These are phyloP conservation scores for Portunus trituberculatus DNA, from an alignment of 1,140 invertebrate species.

Conservation along the genomic window DNA sequence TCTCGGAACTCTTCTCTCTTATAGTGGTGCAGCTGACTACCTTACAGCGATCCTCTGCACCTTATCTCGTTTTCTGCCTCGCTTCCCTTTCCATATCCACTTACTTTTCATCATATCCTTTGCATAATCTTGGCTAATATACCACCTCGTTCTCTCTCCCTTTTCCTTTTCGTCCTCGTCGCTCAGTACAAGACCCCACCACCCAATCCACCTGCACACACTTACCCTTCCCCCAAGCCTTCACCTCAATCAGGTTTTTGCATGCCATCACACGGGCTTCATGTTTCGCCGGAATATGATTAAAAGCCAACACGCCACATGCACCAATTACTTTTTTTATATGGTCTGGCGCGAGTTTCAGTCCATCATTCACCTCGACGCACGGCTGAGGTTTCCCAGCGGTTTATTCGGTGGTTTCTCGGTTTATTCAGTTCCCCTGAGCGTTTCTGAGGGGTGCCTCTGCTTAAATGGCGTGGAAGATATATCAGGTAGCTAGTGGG, in stretches of 20 bases:
- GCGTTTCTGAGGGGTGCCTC: neutral
- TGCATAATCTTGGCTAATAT: neutral
- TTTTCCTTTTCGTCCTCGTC: neutral
- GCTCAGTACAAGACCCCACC: neutral
- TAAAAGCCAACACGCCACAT: neutral
- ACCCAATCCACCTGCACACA: too few relatives aligned
- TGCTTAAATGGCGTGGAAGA: constrained; percentile 10
- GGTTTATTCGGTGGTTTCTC: neutral
- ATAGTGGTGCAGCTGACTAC: too few relatives aligned
- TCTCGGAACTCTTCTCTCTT: too few relatives aligned
- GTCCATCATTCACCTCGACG: neutral
- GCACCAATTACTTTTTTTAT: neutral
- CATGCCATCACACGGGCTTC: too few relatives aligned
- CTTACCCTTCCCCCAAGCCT: too few relatives aligned
- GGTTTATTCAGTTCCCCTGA: neutral
- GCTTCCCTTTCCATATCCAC: too few relatives aligned
- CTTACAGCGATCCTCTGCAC: too few relatives aligned
- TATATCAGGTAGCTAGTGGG: neutral
- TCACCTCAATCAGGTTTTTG: too few relatives aligned
- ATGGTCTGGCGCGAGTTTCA: neutral
- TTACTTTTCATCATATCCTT: neutral
- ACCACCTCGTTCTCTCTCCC: neutral
- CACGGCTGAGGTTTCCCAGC: neutral
- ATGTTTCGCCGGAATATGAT: neutral
- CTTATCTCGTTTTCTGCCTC: too few relatives aligned